These are phyloP conservation scores for Denticeps clupeoides DNA, from an alignment of 2,797 vertebrate species.

Conservation along the genomic window DNA sequence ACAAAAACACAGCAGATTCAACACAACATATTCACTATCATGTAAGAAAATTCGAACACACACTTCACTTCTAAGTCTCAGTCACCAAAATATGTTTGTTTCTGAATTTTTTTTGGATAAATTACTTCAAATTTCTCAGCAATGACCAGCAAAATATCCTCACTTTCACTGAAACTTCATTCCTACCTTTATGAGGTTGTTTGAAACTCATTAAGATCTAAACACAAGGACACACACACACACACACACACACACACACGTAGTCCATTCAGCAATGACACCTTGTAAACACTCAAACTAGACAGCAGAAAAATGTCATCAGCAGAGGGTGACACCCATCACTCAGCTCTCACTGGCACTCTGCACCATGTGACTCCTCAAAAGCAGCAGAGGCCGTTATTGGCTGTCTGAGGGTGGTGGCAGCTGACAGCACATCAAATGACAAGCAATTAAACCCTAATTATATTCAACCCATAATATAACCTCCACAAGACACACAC, in stretches of 20 bases:
- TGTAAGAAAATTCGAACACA: no score
- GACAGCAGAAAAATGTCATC: background rate
- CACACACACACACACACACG: background rate
- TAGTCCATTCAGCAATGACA: constrained; percentile 1
- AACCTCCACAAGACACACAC: no score
- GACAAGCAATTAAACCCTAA: constrained; percentile 67
- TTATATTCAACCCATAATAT: constrained; percentile 45
- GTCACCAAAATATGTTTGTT: no score
- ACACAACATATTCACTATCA: no score
- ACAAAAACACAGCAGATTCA: no score
- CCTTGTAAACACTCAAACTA: background rate
- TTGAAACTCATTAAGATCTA: constrained; percentile 6
- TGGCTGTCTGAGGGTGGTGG: constrained; percentile 68
- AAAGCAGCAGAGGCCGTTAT: constrained; percentile 60
- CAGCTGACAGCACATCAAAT: constrained; percentile 68
- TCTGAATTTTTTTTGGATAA: no score
- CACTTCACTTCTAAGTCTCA: no score
- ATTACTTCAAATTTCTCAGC: no score
- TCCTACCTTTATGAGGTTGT: no score
- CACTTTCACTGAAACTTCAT: no score
- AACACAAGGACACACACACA: constrained; percentile 10
- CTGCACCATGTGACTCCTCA: constrained; percentile 57
- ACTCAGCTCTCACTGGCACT: constrained; percentile 53
- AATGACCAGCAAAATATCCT: no score
- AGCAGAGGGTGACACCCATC: constrained; percentile 1